These are phyloP conservation scores for Catocala sponsa DNA, from an alignment of 2,888 invertebrate species.

Conservation along the genomic window DNA sequence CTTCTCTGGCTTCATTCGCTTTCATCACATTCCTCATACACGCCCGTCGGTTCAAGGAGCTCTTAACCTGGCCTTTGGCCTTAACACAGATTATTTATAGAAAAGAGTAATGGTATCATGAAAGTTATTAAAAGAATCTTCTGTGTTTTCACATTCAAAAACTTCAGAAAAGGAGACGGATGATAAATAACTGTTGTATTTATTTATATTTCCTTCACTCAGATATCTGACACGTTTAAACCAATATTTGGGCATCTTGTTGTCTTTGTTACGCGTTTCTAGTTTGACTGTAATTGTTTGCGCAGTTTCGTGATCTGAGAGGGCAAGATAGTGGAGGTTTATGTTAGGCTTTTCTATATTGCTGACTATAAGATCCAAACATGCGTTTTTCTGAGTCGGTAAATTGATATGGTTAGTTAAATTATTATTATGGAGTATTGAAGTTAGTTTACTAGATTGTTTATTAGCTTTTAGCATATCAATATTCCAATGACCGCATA, in stretches of 20 bases:
- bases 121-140: no score
- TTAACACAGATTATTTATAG: no score
- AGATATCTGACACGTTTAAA: no score
- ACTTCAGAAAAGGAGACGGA: no score
- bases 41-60: no score
- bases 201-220: no score
- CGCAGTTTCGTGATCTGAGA: slow-evolving; percentile 1
- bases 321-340: slow-evolving; percentile 1
- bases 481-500: neutral
- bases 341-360: neutral
- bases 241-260: neutral
- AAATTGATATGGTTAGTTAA: neutral
- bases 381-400: neutral
- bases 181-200: no score
- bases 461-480: neutral
- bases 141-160: no score
- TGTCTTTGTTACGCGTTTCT: neutral
- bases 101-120: no score
- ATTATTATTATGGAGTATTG: neutral
- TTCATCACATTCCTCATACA: no score
- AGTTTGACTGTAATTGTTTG: neutral
- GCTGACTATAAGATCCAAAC: neutral
- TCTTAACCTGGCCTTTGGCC: no score
- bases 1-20: no score
- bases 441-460: slow-evolving; percentile 1